Percentiles rank a stretch among this genome's conserved stretches.
Evolutionary conservation across 2,113 vertebrate genomes (phyloP).

Genomic region (Psephotus haematonotus): DNA sequence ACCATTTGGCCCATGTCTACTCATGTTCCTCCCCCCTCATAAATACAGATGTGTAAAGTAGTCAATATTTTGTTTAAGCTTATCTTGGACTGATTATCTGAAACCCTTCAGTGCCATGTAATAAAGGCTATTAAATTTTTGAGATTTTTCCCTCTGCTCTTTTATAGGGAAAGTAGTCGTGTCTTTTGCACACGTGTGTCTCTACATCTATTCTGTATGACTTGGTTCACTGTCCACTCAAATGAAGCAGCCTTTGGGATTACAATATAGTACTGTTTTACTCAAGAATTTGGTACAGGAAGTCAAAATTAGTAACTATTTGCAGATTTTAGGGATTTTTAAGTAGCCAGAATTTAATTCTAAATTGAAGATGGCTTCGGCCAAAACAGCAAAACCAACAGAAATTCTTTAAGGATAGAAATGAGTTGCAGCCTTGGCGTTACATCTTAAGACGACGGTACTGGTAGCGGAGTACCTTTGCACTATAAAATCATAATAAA

Average conservation of each 20-base stretch:
- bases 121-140: constrained; percentile 8
- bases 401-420: not conserved
- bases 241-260: constrained; percentile 35
- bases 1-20: constrained; percentile 50
- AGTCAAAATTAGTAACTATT: constrained; percentile 11
- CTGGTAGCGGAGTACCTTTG: not conserved
- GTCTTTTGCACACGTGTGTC: not conserved
- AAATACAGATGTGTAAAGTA: constrained; percentile 51
- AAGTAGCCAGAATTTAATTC: constrained; percentile 24
- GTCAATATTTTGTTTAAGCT: constrained; percentile 27
- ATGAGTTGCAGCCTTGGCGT: not conserved
- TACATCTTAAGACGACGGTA: not conserved
- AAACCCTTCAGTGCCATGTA: not conserved
- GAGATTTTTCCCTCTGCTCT: not conserved
- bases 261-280: constrained; percentile 10
- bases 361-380: not conserved
- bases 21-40: not conserved
- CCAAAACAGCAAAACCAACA: not conserved
- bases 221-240: constrained; percentile 37
- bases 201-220: not conserved
- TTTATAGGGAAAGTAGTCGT: constrained; percentile 1
- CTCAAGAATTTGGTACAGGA: constrained; percentile 34
- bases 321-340: constrained; percentile 21
- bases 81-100: constrained; percentile 47
- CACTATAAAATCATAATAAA: not conserved